Evolutionary conservation across 2,888 invertebrate species (phyloP), one percentile per base, ranked within the genome.

Genomic region (Agrypnus murinus): DNA sequence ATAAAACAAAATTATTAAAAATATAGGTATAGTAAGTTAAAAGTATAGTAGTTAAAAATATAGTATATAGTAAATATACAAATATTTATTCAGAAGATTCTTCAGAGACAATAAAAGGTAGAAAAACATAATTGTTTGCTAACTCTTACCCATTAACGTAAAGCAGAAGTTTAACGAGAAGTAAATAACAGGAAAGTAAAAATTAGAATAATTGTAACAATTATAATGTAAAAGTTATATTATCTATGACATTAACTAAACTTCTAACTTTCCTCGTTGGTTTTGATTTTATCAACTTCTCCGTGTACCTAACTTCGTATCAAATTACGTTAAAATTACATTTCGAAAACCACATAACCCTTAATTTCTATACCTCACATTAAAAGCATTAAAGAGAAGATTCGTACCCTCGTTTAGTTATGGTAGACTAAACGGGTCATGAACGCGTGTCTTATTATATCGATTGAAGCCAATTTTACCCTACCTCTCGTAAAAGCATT

Each of bases 291-390:
- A 43, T 43, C 43, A 43, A 43, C 15, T 15, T 43, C 14, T 43
- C 43, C 43, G 14, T 43, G 12, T 12, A 32, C 25, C 25, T 25
- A 25, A 32, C 10, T 50, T 31, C 10, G 50, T 19, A 50, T 50
- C 50, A 50, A 50, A 50, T 50, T 50, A 32, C 50, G 50, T 50
- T 31, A 50, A 50, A 50, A 50, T 50, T 50, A 31, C 50, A 19
- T 50, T 50, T 31, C 50, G 50, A 50, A 50, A 50, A 50, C 50
- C 50, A n/a, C 50, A 19, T 31, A 50, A 32, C 50, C 31, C 50
- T 50, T 50, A 25, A 50, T 50, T 25, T 31, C 50, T 50, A 50
- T 50, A 50, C 50, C 50, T 50, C 50, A 31, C 50, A 50, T 50
- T 50, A 19, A 50, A 50, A 31, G 25, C 50, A 50, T 50, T 50